These are phyloP conservation scores for Epinephelus awoara DNA, from an alignment of 2,797 vertebrate species.

Conservation along the genomic window DNA sequence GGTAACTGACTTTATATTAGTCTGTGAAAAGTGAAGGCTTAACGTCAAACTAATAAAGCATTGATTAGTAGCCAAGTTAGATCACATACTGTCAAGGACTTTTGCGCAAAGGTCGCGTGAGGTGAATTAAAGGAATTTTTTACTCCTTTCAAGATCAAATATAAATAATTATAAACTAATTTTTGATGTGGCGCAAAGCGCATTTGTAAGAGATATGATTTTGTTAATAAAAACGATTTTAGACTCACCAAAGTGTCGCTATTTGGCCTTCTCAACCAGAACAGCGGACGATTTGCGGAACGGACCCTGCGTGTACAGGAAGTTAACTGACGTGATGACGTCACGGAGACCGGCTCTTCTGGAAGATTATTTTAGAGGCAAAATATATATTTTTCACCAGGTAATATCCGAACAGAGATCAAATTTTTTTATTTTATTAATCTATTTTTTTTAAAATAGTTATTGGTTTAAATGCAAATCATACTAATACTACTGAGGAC, in stretches of 20 bases:
- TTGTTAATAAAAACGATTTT: not conserved
- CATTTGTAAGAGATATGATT: accelerated
- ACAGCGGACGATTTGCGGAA: conserved; percentile 75
- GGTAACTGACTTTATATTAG: not conserved
- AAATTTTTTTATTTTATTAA: too few species aligned
- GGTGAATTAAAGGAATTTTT: not conserved
- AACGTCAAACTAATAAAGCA: conserved; percentile 20
- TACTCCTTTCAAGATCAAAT: accelerated
- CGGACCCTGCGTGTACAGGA: conserved; percentile 61
- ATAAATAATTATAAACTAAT: accelerated
- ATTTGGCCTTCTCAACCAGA: conserved; percentile 87
- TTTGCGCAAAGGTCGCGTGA: conserved; percentile 51
- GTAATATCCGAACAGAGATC: too few species aligned
- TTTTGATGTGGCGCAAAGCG: accelerated
- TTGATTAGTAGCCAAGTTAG: not conserved
- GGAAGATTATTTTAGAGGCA: too few species aligned
- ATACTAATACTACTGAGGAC: too few species aligned
- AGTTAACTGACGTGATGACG: conserved; percentile 32
- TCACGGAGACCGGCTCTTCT: not conserved
- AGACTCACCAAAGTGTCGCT: conserved; percentile 80
- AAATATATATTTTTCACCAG: too few species aligned
- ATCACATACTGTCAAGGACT: conserved; percentile 67
- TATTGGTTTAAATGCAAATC: too few species aligned
- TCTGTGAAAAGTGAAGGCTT: not conserved
- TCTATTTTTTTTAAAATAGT: too few species aligned